Evolutionary conservation across 1,140 invertebrate species (phyloP).

Genomic region (Pachypeltis micranthus): DNA sequence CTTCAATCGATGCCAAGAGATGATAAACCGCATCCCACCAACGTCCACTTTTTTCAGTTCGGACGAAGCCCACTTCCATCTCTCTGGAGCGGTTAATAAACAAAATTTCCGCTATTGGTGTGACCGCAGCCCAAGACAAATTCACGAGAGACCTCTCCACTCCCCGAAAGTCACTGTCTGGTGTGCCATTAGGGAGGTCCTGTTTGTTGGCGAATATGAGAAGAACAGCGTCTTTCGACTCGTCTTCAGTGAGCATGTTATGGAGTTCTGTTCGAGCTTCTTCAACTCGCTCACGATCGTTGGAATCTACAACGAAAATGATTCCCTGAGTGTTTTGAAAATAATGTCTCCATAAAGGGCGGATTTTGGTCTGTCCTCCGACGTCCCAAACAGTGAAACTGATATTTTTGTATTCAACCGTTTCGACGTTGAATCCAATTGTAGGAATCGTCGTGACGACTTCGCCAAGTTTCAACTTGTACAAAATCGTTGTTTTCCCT

Average conservation of each 20-base stretch:
- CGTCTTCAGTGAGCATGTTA: conserved; percentile 91
- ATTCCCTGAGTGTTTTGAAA: conserved; percentile 96
- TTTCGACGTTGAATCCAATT: conserved; percentile 93
- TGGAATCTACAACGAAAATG: conserved; percentile 96
- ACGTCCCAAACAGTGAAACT: conserved; percentile 96
- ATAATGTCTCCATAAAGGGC: conserved; percentile 93
- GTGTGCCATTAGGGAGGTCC: conserved; percentile 95
- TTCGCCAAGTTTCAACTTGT: conserved; percentile 94
- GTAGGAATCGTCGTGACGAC: conserved; percentile 97
- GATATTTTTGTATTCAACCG: conserved; percentile 95
- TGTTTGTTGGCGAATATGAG: conserved; percentile 99
- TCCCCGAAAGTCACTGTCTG: too few species aligned
- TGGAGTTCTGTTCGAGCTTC: conserved; percentile 92
- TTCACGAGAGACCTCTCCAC: too few species aligned
- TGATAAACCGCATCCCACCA: too few species aligned
- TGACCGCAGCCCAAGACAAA: too few species aligned
- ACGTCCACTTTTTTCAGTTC: too few species aligned
- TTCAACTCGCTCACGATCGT: conserved; percentile 85
- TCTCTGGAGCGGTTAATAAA: too few species aligned
- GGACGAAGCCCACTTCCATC: too few species aligned
- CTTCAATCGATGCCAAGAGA: too few species aligned
- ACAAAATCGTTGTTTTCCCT: conserved; percentile 95
- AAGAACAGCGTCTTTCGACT: conserved; percentile 89
- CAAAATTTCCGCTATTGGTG: too few species aligned
- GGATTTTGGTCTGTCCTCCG: conserved; percentile 89